Conservation (phyloP, 2,113 vertebrate species). For the Colossoma macropomum region DNA sequence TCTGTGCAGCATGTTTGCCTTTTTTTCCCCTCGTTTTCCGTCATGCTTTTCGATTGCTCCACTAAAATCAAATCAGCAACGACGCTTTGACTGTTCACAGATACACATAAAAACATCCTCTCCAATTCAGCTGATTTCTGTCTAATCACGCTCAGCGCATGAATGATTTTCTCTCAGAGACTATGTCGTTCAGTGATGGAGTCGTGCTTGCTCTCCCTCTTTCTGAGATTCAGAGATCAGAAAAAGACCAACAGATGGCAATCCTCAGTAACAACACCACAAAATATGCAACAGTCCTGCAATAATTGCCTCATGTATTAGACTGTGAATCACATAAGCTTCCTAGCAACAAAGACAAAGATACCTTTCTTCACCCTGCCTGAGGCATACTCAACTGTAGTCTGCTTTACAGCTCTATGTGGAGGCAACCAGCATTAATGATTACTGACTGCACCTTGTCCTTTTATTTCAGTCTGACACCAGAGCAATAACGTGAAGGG, state of each 20-base stretch:
- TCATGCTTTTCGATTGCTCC: background rate
- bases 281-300: background rate
- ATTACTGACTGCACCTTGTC: background rate
- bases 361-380: slow-evolving; percentile 3
- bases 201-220: background rate
- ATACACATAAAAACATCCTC: background rate
- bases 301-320: background rate
- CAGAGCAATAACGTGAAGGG: background rate
- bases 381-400: background rate
- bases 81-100: background rate
- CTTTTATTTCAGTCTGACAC: background rate
- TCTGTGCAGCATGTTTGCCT: background rate
- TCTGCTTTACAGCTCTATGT: background rate
- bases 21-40: background rate
- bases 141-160: background rate
- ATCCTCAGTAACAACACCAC: background rate
- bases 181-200: background rate
- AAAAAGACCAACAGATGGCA: background rate
- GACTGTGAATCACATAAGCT: slow-evolving; percentile 2
- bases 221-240: background rate
- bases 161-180: slow-evolving; percentile 18
- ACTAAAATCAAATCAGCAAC: background rate
- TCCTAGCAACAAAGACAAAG: slow-evolving; percentile 17
- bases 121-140: background rate
- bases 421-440: background rate